Evolutionary conservation across 2,888 invertebrate genomes (phyloP), one percentile per base, ranked within the genome.

Genomic region (Drosophila longiperda): DNA sequence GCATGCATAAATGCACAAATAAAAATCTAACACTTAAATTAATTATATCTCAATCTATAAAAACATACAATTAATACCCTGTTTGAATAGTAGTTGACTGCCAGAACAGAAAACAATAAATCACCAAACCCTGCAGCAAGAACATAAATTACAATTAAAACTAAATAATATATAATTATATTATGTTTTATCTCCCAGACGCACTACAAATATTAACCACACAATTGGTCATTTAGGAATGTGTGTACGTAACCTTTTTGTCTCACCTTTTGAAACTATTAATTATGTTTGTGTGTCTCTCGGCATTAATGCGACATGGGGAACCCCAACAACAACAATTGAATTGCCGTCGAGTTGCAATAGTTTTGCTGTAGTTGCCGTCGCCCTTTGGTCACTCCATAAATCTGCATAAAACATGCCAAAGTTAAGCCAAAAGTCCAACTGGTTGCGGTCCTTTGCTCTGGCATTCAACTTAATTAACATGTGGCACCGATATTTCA

Each of bases 141-240:
- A 64, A 57, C 87, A 84, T 84, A 84, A 87, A 87, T 87, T 84
- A 82, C 82, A 84, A 84, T 84, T 84, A 83, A 82, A 75, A 66
- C 84, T 67, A 70, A 75, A 75, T 75, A 75, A 73, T 66, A 42
- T 67, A 65, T 87, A 78, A 84, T 80, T 82, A 82, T 73, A 78
- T 12, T 38, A 55, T 38, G 17, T 66, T 66, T 58, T 82, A 72
- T 74, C 70, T 77, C 17, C 53, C 65, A 62, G 65, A 49, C 53
- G 40, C 40, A 67, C 54, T 36, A 62, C 69, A 78, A 73, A 66
- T 68, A 80, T 68, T 69, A 49, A n/a, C 48, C 60, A 67, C 29
- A 58, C 40, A 66, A 50, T 62, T 34, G 23, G 60, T 17, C 40
- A 36, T 34, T 34, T 49, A 7, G 32, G 49, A 29, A 36, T 73